Base-by-base conservation (phyloP, 2,113 vertebrate genomes). In the Chaetura pelagica region DNA sequence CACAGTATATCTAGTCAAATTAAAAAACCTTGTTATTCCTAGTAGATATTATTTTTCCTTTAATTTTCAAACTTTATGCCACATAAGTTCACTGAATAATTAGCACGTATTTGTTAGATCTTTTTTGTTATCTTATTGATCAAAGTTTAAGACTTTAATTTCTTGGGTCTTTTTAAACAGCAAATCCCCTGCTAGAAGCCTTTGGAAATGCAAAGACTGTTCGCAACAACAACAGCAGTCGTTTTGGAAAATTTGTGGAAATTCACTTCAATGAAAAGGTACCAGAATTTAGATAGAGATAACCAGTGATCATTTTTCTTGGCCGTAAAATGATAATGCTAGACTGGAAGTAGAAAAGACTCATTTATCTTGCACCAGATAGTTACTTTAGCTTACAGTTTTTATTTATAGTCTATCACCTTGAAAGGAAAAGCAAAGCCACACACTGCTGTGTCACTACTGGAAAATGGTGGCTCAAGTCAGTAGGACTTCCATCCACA, bases 191-290 rank as follows among this genome's bases (percentile, higher is more conserved):
- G 5, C 96, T 99, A 82, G 99, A 99, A 97, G 99, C 99, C 4
- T 99, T 99, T 86, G 99, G 99, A 89, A 99, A 99, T 51, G 99
- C 99, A 23, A 99, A 99, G 96, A 99, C 99, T 6, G 99, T 99
- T 94, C 98, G 99, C 26, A 99, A 99, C 97, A 99, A 99, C 98
- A 99, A 99, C 96, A 99, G 99, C 97, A 99, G 99, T 79, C 99
- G 99, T 92, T 99, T 99, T 95, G 99, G 99, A 49, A 99, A 99
- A 97, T 99, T 99, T 94, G 99, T 99, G 92, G 99, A 99, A 97
- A 99, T 99, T 95, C 99, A 99, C 97, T 99, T 99, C 94, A 99
- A 99, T 63, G 98, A 98, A 97, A 99, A 99, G 99, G 99, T 99
- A 97, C 62, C 40, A 51, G 61, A 68, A 54, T 76, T 44, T 88